A percentile compares a stretch with the other conserved stretches of the same genome.
phyloP scores from a whole-genome alignment of 2,888 invertebrate genomes.

The Flexamia atlantica region DNA sequence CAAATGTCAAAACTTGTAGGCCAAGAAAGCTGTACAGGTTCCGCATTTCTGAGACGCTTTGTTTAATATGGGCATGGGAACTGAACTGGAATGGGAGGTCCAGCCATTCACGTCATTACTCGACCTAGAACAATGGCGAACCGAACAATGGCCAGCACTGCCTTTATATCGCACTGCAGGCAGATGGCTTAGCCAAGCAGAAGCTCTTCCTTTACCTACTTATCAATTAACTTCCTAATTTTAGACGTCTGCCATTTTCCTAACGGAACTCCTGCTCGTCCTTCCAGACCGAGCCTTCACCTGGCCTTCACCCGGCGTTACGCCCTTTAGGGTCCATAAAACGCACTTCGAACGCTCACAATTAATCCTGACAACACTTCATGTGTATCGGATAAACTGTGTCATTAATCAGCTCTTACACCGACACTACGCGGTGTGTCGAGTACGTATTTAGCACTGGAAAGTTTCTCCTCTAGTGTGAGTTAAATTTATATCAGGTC shows the following conservation, averaged over 20 bases:
- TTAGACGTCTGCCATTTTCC: too few species aligned
- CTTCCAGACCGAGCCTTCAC: too few species aligned
- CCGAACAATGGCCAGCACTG: background rate
- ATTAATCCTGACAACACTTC: too few species aligned
- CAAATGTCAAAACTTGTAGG: background rate
- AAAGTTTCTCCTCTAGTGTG: background rate
- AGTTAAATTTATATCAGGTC: background rate
- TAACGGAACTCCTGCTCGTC: too few species aligned
- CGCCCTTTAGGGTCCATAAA: too few species aligned
- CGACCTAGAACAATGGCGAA: slow-evolving; percentile 20
- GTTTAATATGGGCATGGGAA: slow-evolving; percentile 31
- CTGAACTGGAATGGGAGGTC: background rate
- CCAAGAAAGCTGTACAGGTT: background rate
- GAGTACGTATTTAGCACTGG: background rate
- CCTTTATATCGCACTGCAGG: background rate
- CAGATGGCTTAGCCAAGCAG: background rate
- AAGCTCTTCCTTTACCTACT: too few species aligned
- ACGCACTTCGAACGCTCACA: too few species aligned
- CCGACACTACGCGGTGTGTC: background rate
- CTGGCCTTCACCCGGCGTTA: too few species aligned
- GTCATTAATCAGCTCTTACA: background rate
- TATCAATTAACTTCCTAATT: too few species aligned
- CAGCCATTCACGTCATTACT: slow-evolving; percentile 26
- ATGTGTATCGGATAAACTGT: too few species aligned
- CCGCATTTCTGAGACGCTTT: slow-evolving; percentile 20